Base-by-base conservation (phyloP, 1,140 invertebrate genomes). In the Heliothis virescens region DNA sequence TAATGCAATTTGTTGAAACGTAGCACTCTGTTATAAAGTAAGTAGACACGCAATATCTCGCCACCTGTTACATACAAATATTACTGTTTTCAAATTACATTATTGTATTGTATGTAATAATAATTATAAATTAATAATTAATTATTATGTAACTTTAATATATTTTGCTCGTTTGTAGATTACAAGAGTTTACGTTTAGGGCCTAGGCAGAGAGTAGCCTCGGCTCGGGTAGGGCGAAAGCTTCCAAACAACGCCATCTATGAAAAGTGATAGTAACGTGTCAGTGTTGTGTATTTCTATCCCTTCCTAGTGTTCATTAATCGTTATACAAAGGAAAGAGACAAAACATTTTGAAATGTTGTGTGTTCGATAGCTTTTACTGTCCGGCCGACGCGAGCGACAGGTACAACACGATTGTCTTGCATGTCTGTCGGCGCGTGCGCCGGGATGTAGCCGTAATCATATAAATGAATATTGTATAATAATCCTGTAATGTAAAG, bases 401-500 rank as follows among this genome's bases (percentile, higher is more conserved):
- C 18, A 62, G 72, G 62, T 57, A 52, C 18, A 13, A 7, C 55
- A 26, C 15, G 9, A 21, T 12, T 26, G 2, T 3, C 13, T 13
- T 0, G 34, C 2, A 26, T 21, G 57, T 26, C 57, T 48, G 55
- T 60, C 73, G 34, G 16, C 74, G n/a, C 59, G 60, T 26, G 26
- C 41, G 41, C 3, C 18, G 9, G 47, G 26, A 10, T 41, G 34
- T 63, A 65, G 48, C 48, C 16, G 18, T 69, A 50, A 69, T 69
- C 65, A 69, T 69, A 55, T 34, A 67, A 41, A 41, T 73, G 69
- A 72, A 55, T 72, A 73, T 55, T 77, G 75, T 78, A 78, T 65
- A 78, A 52, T 78, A 57, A 76, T 65, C 59, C 60, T 67, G 50
- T 78, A 78, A 69, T 78, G 52, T 78, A 78, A 67, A 67, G 52